phyloP scores from a whole-genome alignment of 2,113 vertebrate species.

The Daphoenositta chrysoptera region DNA sequence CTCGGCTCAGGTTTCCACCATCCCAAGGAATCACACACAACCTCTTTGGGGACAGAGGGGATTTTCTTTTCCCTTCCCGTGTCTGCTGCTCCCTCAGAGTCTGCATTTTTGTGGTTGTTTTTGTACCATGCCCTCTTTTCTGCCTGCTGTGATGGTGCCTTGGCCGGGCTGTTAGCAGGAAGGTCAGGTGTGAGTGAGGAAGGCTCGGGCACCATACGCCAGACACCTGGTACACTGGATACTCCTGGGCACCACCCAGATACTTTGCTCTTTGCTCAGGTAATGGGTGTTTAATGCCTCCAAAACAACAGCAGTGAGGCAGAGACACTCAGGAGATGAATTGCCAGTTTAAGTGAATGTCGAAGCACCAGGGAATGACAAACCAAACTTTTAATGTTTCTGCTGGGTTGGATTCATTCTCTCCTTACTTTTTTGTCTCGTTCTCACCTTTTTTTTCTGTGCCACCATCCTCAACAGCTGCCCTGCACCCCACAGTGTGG shows the following conservation, averaged over 20 bases:
- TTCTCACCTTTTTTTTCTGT: not conserved
- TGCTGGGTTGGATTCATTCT: not conserved
- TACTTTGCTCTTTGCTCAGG: slow-evolving; percentile 1
- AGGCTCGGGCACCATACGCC: not conserved
- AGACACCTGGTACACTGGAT: slow-evolving; percentile 14
- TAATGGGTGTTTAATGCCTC: not conserved
- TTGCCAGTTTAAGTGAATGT: not conserved
- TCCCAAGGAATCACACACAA: slow-evolving; percentile 10
- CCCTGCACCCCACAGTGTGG: fast-evolving
- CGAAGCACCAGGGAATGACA: not conserved
- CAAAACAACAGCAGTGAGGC: slow-evolving; percentile 16
- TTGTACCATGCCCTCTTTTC: not conserved
- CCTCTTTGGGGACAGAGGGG: not conserved
- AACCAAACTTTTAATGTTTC: not conserved
- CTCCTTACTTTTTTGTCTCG: not conserved
- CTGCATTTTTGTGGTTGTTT: not conserved
- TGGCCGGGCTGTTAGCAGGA: not conserved
- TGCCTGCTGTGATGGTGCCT: not conserved
- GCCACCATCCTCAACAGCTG: not conserved
- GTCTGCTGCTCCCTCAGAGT: not conserved
- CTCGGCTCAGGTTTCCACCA: not conserved
- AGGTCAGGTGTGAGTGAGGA: not conserved
- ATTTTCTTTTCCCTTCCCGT: not conserved
- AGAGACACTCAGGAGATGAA: not conserved
- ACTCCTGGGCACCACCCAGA: not conserved